Conservation (phyloP, 2,888 invertebrate genomes). For the Gasteruption jaculator region DNA sequence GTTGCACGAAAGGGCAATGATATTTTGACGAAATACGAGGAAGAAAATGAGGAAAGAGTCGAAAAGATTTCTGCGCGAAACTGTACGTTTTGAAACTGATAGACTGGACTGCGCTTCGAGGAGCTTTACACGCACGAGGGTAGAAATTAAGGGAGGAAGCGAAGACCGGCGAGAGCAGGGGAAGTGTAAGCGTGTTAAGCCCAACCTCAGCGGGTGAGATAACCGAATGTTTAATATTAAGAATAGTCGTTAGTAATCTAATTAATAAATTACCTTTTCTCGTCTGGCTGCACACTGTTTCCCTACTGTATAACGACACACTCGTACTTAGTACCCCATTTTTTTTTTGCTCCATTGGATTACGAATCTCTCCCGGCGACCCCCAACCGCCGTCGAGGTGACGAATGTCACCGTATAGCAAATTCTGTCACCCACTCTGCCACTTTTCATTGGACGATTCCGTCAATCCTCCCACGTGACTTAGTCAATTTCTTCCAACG, state of each 20-base stretch:
- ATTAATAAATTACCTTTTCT: slow-evolving; percentile 35
- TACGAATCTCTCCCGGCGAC: slow-evolving; percentile 16
- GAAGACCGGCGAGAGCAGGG: slow-evolving; percentile 2
- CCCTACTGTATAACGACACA: slow-evolving; percentile 25
- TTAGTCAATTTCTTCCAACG: no score
- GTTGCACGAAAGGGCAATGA: no score
- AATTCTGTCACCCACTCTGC: no score
- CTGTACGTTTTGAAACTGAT: no score
- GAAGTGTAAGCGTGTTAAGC: slow-evolving; percentile 29
- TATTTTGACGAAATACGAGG: slow-evolving; percentile 23
- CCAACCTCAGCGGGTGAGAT: slow-evolving; percentile 48
- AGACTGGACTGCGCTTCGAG: slow-evolving; percentile 51
- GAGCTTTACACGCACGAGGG: slow-evolving; percentile 34
- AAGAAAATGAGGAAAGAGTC: slow-evolving; percentile 36
- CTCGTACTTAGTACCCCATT: slow-evolving; percentile 27
- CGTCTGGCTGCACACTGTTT: slow-evolving; percentile 33
- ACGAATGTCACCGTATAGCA: no score
- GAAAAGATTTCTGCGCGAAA: slow-evolving; percentile 40
- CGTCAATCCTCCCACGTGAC: no score
- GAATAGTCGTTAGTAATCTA: slow-evolving; percentile 41
- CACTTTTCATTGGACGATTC: no score
- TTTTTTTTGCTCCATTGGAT: slow-evolving; percentile 15
- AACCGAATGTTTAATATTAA: slow-evolving; percentile 43
- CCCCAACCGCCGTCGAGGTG: slow-evolving; percentile 13
- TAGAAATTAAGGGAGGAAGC: slow-evolving; percentile 15